Base-by-base conservation (phyloP, 1,140 invertebrate species). In the Eriocheir sinensis region DNA sequence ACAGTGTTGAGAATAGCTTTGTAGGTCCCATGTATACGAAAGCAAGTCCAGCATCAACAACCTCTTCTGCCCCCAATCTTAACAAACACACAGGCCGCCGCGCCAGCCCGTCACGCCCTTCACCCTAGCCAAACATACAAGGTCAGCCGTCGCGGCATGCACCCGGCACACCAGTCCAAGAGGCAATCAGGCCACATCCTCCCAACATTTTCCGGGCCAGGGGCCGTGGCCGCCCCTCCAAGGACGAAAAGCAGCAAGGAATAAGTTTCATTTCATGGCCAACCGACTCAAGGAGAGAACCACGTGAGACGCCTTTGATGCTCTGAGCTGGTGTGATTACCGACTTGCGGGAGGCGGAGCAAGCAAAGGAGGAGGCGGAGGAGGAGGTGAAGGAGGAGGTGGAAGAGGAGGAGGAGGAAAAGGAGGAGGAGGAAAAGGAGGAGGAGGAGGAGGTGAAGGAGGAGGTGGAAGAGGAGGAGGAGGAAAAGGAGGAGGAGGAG, bases 201-300 rank as follows among this genome's bases (percentile, higher is more conserved):
- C 93, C 81, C 41, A 72, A 89, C 93, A 89, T 93, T 93, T 93
- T 93, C 93, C 53, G 48, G 44, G 53, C 60, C 93, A 88, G 92
- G 36, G 81, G 34, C 8, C 44, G 44, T 17, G 36, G 38, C 48
- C 60, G 85, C 48, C 86, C 91, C 89, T 30, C 48, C 38, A 34
- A 80, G 44, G n/a, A 53, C 60, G 27, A 88, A 60, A 40, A 80
- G 60, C 72, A 85, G 86, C 53, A 17, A 89, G 86, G 86, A 93
- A 80, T 93, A 93, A 93, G 89, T 88, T 38, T 89, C 86, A 89
- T 93, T 93, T 89, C 86, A 93, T 89, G 93, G 93, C 17, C 86
- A 89, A 40, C 93, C 32, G 53, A 79, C 89, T 60, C 85, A 85
- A 17, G 85, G 0, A n/a, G 36, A 8, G 36, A 93, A 41, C 41